Percentiles rank a stretch among this genome's conserved stretches.
These are phyloP conservation scores for Aphelocoma coerulescens DNA, from an alignment of 2,113 vertebrate genomes.

Conservation along the genomic window DNA sequence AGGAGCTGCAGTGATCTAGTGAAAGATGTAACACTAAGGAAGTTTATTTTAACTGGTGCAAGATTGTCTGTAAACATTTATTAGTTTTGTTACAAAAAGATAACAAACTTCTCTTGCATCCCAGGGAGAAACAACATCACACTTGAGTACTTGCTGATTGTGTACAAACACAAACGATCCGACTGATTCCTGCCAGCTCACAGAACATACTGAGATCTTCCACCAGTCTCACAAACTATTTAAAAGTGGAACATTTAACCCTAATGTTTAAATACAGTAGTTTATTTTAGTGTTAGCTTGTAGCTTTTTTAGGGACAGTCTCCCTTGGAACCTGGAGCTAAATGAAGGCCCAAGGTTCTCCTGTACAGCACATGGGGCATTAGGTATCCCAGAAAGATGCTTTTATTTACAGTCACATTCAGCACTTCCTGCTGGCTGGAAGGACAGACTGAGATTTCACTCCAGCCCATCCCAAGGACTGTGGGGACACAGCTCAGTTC, in stretches of 20 bases:
- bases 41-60: constrained; percentile 34
- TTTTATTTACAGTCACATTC: not conserved
- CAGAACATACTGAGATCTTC: not conserved
- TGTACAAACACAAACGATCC: not conserved
- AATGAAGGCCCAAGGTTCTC: not conserved
- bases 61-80: constrained; percentile 16
- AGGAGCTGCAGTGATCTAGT: not conserved
- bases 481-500: not conserved
- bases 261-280: not conserved
- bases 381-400: not conserved
- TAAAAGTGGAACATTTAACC: not conserved
- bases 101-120: constrained; percentile 11
- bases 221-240: not conserved
- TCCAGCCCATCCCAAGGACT: not conserved
- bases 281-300: not conserved
- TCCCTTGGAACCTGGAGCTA: not conserved
- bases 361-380: too few species aligned
- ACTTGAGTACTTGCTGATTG: not conserved
- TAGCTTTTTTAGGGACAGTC: not conserved
- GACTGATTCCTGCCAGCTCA: not conserved
- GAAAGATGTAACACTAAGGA: not conserved
- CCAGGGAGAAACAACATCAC: not conserved
- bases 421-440: not conserved
- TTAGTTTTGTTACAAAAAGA: not conserved
- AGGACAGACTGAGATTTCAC: not conserved